These are phyloP conservation scores for Macrophya alboannulata DNA, from an alignment of 2,888 invertebrate genomes.

Conservation along the genomic window DNA sequence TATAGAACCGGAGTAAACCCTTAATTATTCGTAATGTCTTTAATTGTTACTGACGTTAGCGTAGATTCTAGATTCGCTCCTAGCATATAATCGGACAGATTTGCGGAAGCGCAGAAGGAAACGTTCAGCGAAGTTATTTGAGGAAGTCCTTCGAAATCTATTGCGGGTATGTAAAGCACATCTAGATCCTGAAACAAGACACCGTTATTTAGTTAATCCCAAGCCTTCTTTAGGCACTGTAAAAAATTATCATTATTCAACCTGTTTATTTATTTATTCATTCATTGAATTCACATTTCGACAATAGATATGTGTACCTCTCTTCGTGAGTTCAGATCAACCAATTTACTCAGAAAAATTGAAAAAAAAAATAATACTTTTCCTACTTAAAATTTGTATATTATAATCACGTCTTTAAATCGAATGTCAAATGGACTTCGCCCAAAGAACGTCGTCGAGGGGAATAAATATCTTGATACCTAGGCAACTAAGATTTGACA, in stretches of 20 bases:
- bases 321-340: too few species aligned
- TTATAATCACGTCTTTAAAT: conserved; percentile 40
- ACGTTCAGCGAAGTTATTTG: conserved; percentile 66
- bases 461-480: conserved; percentile 35
- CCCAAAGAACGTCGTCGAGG: conserved; percentile 2
- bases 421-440: neutral
- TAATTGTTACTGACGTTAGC: conserved; percentile 62
- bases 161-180: neutral
- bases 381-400: neutral
- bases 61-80: neutral
- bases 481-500: conserved; percentile 23
- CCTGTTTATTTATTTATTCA: neutral
- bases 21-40: conserved; percentile 68
- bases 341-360: too few species aligned
- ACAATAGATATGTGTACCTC: neutral
- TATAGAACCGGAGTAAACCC: conserved; percentile 64
- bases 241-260: neutral
- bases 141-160: rapidly evolving
- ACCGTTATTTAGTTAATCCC: neutral
- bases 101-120: conserved; percentile 66
- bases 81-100: conserved; percentile 56
- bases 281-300: neutral
- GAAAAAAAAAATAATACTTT: too few species aligned
- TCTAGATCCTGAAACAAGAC: conserved; percentile 64
- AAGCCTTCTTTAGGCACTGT: neutral